Evolutionary conservation across 2,888 invertebrate species (phyloP).

Genomic region (Lampropteryx suffumata): DNA sequence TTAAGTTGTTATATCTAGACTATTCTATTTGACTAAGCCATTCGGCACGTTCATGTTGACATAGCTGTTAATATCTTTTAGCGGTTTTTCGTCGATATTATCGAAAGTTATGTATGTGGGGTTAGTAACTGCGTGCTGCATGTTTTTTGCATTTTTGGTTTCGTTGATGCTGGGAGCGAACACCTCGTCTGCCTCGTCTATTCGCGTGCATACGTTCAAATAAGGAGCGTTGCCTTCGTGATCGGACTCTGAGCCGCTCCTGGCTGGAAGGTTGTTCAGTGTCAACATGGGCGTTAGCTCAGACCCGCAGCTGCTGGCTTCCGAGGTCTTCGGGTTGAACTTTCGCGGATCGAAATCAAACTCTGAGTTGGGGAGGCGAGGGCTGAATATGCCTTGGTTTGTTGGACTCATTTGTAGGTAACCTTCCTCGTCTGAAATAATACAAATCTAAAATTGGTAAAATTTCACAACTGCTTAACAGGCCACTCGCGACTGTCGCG

Average conservation of each 20-base stretch:
- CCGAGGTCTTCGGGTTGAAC: slow-evolving; percentile 52
- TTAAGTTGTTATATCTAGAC: slow-evolving; percentile 34
- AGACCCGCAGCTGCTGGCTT: slow-evolving; percentile 56
- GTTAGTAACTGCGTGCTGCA: slow-evolving; percentile 63
- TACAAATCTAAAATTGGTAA: background rate
- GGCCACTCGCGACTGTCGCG: too few species aligned
- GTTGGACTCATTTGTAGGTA: slow-evolving; percentile 85
- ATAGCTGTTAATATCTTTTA: slow-evolving; percentile 61
- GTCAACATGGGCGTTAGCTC: slow-evolving; percentile 83
- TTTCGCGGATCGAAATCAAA: slow-evolving; percentile 79
- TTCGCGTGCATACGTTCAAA: slow-evolving; percentile 61
- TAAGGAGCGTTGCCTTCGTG: slow-evolving; percentile 64
- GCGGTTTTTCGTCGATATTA: slow-evolving; percentile 66
- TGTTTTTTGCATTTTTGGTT: slow-evolving; percentile 61
- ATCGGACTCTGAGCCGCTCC: slow-evolving; percentile 72
- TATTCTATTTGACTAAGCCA: slow-evolving; percentile 73
- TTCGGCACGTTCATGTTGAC: slow-evolving; percentile 61
- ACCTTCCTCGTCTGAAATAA: slow-evolving; percentile 74
- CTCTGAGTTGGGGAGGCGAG: slow-evolving; percentile 67
- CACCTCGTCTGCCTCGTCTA: slow-evolving; percentile 70
- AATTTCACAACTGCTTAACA: background rate
- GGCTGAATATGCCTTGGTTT: slow-evolving; percentile 78
- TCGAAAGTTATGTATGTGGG: slow-evolving; percentile 71
- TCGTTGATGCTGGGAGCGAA: slow-evolving; percentile 48
- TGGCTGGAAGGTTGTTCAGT: slow-evolving; percentile 61